Base-by-base conservation (phyloP, 2,888 invertebrate species). In the Lutraria lutraria region DNA sequence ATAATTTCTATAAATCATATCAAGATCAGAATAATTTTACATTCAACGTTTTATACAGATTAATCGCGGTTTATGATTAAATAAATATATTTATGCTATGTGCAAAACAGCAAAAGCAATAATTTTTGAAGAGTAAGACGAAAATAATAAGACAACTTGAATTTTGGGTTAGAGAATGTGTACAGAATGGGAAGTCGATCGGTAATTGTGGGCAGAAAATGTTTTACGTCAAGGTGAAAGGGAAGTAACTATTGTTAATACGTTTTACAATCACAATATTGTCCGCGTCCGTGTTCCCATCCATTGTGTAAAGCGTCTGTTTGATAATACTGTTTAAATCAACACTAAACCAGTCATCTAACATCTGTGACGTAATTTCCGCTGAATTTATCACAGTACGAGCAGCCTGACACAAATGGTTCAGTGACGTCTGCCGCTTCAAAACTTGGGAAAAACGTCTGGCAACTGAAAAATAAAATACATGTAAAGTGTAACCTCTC, bases 331-430 rank as follows among this genome's bases (percentile, higher is more conserved):
- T 95, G 86, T 95, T 95, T 34, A 97, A 94, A 92, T 97, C 97
- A 10, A 97, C 95, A 52, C 95, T 95, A 80, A 95, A 92, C 97
- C 97, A 97, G 91, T 97, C 97, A 81, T 97, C 96, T 56, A 97
- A 93, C 96, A 97, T 97, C 95, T 97, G 97, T 43, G 95, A 92
- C 80, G 96, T 96, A 88, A 97, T 95, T 90, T 97, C 97, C 21
- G 95, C 90, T 82, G 96, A 96, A 89, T 96, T 96, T 54, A 97
- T 95, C 43, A 97, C 97, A 88, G 97, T 96, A 29, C 97, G 93
- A 0, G 97, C 96, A 0, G 97, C 97, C 93, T 97, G 97, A 89
- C 97, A 97, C 87, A 97, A 94, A 89, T 97, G 97, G 93, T 97
- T 97, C 72, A 97, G 94, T 2, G 97, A 97, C 60, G 96, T 97